phyloP scores from a whole-genome alignment of 2,113 vertebrate genomes.

The Probosciger aterrimus region DNA sequence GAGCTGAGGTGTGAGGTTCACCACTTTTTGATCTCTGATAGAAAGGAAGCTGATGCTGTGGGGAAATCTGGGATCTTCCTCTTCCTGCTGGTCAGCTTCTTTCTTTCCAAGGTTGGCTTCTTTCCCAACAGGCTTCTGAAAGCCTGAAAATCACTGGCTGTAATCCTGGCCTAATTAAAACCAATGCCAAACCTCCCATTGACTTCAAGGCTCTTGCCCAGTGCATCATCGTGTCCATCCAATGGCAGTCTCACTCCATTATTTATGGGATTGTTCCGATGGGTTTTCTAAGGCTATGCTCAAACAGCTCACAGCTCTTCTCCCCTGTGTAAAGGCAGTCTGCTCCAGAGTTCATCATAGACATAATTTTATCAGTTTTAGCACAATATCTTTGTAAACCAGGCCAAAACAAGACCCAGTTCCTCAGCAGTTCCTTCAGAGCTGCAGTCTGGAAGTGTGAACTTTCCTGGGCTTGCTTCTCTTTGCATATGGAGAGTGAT shows the following conservation, averaged over 20 bases:
- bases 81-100: constrained; percentile 45
- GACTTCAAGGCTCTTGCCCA: constrained; percentile 32
- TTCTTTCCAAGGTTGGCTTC: background rate
- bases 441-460: background rate
- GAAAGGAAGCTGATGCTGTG: background rate
- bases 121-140: constrained; percentile 26
- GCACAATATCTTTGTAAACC: background rate
- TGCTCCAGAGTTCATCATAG: background rate
- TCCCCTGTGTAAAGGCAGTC: background rate
- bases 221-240: background rate
- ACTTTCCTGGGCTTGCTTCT: background rate
- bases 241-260: background rate
- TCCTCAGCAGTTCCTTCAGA: background rate
- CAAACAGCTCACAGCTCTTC: background rate
- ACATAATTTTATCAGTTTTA: background rate
- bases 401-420: background rate
- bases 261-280: background rate
- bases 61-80: constrained; percentile 40
- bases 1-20: background rate
- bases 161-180: constrained; percentile 61
- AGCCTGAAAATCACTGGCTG: constrained; percentile 47
- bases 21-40: background rate
- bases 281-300: background rate
- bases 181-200: constrained; percentile 22
- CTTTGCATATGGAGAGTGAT: fast-evolving